A percentile compares a stretch with the other conserved stretches of the same genome.
phyloP scores from a whole-genome alignment of 2,113 vertebrate species.

The Notarius quadriscutis region DNA sequence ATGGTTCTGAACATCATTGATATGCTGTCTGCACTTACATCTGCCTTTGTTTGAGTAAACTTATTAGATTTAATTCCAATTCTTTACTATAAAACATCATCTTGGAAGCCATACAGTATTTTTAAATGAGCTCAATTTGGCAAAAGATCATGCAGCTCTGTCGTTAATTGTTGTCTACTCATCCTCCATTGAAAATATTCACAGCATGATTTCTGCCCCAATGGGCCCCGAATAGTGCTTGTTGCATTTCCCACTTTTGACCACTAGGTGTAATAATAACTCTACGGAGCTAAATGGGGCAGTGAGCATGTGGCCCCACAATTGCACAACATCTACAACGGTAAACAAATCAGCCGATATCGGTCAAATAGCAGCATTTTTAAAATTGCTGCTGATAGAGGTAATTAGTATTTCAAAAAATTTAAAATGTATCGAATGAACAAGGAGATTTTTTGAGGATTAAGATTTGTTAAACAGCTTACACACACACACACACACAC shows the following conservation, averaged over 20 bases:
- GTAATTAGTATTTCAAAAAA: not conserved
- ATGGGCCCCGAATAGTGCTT: no score
- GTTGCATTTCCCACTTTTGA: slow-evolving; percentile 1
- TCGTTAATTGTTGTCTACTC: not conserved
- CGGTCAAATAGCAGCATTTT: not conserved
- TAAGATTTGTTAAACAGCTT: not conserved
- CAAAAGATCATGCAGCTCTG: not conserved
- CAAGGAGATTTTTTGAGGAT: not conserved
- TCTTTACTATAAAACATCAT: not conserved
- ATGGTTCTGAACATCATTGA: not conserved
- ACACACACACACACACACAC: no score
- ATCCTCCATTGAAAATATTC: not conserved
- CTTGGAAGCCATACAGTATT: no score
- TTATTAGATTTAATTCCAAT: not conserved
- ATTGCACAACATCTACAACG: not conserved
- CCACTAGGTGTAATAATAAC: not conserved
- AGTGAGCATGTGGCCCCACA: not conserved
- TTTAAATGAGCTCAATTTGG: not conserved
- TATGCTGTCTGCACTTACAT: not conserved
- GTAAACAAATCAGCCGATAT: not conserved
- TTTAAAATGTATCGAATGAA: not conserved
- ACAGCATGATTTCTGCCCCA: not conserved
- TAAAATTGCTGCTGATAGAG: not conserved
- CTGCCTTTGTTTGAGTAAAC: not conserved
- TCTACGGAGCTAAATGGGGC: not conserved